These are phyloP conservation scores for Phalangium opilio DNA, from an alignment of 2,888 invertebrate genomes.

Conservation along the genomic window DNA sequence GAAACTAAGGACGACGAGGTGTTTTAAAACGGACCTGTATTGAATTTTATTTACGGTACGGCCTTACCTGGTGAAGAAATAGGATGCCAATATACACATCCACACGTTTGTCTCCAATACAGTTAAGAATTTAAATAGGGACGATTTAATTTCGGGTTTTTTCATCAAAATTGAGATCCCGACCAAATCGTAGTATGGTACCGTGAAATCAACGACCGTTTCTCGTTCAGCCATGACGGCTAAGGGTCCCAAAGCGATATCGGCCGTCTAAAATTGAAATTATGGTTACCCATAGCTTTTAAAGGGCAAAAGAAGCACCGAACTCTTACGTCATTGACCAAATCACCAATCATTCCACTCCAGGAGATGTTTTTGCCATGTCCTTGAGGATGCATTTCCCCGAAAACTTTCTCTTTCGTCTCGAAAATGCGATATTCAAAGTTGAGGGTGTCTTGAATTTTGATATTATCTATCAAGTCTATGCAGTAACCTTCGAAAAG, in stretches of 20 bases:
- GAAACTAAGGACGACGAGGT: constrained; percentile 34
- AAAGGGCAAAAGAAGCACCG: no score
- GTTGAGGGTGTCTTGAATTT: constrained; percentile 55
- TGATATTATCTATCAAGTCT: constrained; percentile 76
- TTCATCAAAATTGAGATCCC: constrained; percentile 94
- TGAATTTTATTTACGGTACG: not conserved
- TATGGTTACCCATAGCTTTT: not conserved
- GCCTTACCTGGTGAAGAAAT: constrained; percentile 85
- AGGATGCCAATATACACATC: constrained; percentile 87
- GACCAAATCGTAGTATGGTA: constrained; percentile 94
- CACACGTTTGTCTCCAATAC: constrained; percentile 92
- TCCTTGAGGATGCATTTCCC: constrained; percentile 64
- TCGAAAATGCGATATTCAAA: constrained; percentile 80
- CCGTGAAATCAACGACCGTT: constrained; percentile 93
- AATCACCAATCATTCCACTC: constrained; percentile 61
- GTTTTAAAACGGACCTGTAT: not conserved
- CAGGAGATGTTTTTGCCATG: constrained; percentile 38
- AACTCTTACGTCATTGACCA: constrained; percentile 49
- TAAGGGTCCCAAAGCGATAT: constrained; percentile 81
- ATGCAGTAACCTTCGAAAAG: constrained; percentile 68
- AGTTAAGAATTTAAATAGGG: constrained; percentile 88
- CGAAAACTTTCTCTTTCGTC: constrained; percentile 65
- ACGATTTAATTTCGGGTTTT: constrained; percentile 70
- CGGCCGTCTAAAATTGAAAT: constrained; percentile 45
- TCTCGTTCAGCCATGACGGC: constrained; percentile 96